Base-by-base conservation (phyloP, 64 coral and sea anemone species). In the Stichodactyla helianthus region DNA sequence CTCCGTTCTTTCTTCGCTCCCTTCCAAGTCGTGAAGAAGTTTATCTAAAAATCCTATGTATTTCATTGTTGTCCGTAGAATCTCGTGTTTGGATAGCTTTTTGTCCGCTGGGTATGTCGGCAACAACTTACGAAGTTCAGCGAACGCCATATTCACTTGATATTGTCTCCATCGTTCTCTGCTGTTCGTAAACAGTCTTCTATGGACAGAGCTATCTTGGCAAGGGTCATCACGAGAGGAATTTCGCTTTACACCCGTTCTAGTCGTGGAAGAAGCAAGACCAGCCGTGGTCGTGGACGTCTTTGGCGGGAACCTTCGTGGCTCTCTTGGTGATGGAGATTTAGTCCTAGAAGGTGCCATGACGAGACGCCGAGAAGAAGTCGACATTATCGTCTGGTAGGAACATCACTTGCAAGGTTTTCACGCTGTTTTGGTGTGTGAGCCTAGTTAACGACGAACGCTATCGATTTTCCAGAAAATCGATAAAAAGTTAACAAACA, bases 31-130 rank as follows among this genome's bases (percentile, higher is more conserved):
- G 71, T 95, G 76, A 27, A 99, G 82, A 17, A 99, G 89, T 77
- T 81, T 83, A 74, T 92, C 89, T 79, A 99, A 86, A 44, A 99
- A 90, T 18, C 82, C 85, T 44, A 99, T 99, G 51, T 99, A 99
- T 53, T 89, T 91, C 90, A 99, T 94, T 10, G 97, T 87, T 59
- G 86, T 87, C 31, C 89, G 91, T 18, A 99, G 55, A 86, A 99
- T 95, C 58, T 99, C 93, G 88, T 91, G 93, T 79, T 99, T 99
- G 7, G 97, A 99, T 15, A 99, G 85, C 87, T 99, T 99, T 63
- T 95, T 99, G 56, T 99, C 93, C 0, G 90, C 58, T 3, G 97
- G 97, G 51, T 99, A 99, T 4, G 97, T 93, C 15, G 97, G 97
- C 14, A 99, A 79, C 10, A 99, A 80, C 59, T 99, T 94, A 27